phyloP scores from a whole-genome alignment of 2,888 invertebrate species.

The Dryobota labecula region DNA sequence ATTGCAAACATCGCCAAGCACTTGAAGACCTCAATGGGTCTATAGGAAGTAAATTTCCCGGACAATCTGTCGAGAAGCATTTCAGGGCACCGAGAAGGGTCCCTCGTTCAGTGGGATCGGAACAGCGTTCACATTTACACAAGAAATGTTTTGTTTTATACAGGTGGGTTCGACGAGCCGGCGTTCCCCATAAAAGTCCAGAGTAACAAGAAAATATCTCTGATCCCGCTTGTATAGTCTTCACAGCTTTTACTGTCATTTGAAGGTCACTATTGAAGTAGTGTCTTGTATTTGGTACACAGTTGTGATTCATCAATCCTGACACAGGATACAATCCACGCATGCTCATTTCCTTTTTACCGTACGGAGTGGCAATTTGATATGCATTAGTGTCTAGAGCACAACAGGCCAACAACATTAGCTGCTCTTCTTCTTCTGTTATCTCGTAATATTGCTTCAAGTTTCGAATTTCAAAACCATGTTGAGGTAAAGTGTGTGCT shows the following conservation, averaged over 20 bases:
- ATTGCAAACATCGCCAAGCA: slow-evolving; percentile 91
- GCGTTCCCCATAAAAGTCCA: slow-evolving; percentile 92
- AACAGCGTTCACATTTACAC: slow-evolving; percentile 92
- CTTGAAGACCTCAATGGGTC: slow-evolving; percentile 88
- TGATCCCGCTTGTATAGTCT: slow-evolving; percentile 90
- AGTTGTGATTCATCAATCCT: slow-evolving; percentile 93
- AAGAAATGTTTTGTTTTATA: slow-evolving; percentile 92
- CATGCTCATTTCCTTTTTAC: slow-evolving; percentile 87
- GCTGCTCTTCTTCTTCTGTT: slow-evolving; percentile 88
- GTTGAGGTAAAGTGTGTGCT: slow-evolving; percentile 88
- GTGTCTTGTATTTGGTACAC: slow-evolving; percentile 92
- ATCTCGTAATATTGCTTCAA: slow-evolving; percentile 88
- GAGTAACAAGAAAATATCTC: slow-evolving; percentile 93
- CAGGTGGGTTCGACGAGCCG: slow-evolving; percentile 91
- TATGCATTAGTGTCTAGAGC: slow-evolving; percentile 93
- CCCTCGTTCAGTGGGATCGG: slow-evolving; percentile 92
- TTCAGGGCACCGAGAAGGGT: slow-evolving; percentile 90
- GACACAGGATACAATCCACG: slow-evolving; percentile 93
- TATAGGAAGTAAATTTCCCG: slow-evolving; percentile 90
- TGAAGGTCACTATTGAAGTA: slow-evolving; percentile 90
- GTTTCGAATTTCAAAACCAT: slow-evolving; percentile 90
- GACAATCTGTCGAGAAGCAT: slow-evolving; percentile 88
- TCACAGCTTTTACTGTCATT: slow-evolving; percentile 91
- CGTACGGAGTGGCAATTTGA: slow-evolving; percentile 89
- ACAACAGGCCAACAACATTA: slow-evolving; percentile 91